Evolutionary conservation across 2,888 invertebrate genomes (phyloP), one percentile per base, ranked within the genome.

Genomic region (Rugalucina vietnamica): DNA sequence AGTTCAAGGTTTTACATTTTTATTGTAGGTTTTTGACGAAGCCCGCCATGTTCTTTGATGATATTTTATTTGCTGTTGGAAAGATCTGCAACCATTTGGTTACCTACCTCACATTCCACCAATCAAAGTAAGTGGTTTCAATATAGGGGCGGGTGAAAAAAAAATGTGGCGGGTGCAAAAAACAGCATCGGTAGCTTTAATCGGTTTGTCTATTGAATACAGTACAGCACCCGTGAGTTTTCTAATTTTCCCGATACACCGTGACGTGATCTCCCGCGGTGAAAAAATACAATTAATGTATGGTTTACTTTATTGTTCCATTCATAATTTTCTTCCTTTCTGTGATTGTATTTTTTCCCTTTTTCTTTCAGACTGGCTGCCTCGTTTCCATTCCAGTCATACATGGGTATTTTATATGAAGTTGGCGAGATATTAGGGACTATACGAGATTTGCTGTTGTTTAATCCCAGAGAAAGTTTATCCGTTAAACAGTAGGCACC

Each of bases 401-500:
- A 81, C 36, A 86, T 88, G 84, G 88, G 86, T 10, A 84, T 88
- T 21, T 71, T 86, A 18, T 84, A 86, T 39, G 88, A 88, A 49
- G 84, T 88, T 8, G 84, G 84, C 0, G 88, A 88, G 43, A 79
- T 86, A 18, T 43, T 88, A 3, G 82, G 85, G 24, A 81, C 82
- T n/a, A 76, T 86, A 12, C 34, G 88, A 21, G 88, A 88, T 37
- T 73, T 88, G 74, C 69, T 88, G n/a, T 79, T 84, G 10, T 78
- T 79, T 37, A 85, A 88, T 39, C 88, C 88, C 3, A 79, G 57
- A 50, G 88, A 88, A 39, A 86, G 78, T 29, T 78, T 88, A 18
- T 88, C 88, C n/a, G 84, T 84, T 0, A 88, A 88, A 86, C 84
- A 88, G 88, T 88, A 78, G 79, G 84, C n/a, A n/a, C n/a, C n/a